phyloP scores from a whole-genome alignment of 2,797 vertebrate species.

The Enteromius paludinosus region DNA sequence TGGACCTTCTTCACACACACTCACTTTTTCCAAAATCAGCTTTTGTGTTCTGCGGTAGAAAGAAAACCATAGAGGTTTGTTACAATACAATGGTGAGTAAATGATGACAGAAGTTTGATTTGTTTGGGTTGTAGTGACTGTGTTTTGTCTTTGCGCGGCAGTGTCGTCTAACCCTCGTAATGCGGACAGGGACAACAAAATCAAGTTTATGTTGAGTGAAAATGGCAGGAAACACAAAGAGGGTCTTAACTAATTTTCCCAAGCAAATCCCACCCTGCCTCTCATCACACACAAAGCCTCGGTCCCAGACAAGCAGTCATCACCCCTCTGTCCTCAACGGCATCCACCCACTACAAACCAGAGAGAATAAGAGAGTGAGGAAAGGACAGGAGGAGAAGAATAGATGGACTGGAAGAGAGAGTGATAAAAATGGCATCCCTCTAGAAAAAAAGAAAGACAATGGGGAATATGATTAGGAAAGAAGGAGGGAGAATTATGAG shows the following conservation, averaged over 20 bases:
- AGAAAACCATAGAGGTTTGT: neutral
- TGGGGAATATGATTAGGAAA: conserved; percentile 23
- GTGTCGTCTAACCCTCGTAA: neutral
- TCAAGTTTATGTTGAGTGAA: conserved; percentile 3
- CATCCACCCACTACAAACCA: conserved; percentile 38
- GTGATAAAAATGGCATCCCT: conserved; percentile 18
- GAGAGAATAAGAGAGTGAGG: conserved; percentile 5
- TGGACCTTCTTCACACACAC: neutral
- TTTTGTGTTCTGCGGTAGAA: neutral
- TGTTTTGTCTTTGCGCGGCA: neutral
- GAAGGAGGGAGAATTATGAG: conserved; percentile 21
- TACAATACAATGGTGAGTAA: conserved; percentile 3
- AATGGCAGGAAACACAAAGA: conserved; percentile 36
- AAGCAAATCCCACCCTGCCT: conserved; percentile 31
- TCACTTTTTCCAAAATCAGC: neutral
- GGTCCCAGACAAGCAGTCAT: conserved; percentile 35
- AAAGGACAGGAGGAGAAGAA: conserved; percentile 17
- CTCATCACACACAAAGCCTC: conserved; percentile 15
- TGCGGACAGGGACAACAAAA: conserved; percentile 17
- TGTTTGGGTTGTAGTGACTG: neutral
- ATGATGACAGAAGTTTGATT: neutral
- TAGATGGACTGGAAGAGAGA: conserved; percentile 31
- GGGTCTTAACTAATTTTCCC: conserved; percentile 31
- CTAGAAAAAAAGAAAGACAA: conserved; percentile 1
- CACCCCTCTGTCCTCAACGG: conserved; percentile 22